Base-by-base conservation (phyloP, 2,888 invertebrate genomes). In the Caenorhabditis zanzibari region DNA sequence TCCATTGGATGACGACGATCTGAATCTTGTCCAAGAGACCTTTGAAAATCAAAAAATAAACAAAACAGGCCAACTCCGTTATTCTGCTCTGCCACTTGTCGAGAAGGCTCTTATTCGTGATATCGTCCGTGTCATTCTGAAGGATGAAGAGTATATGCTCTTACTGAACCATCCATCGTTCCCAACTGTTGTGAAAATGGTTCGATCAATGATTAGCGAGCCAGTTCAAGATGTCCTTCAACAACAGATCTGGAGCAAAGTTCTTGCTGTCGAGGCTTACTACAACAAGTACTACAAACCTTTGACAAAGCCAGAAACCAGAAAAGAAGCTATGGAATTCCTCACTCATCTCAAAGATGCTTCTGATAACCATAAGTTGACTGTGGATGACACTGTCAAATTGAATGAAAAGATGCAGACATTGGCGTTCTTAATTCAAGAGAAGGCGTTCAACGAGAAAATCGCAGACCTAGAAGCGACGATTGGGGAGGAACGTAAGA, bases 71-170 rank as follows among this genome's bases (percentile, higher is more conserved):
- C 64, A 74, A 44, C 74, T 74, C 9, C 54, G 64, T 14, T 64
- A 74, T 24, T 59, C 68, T 0, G 10, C 47, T 0, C 52, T 76
- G 0, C 47, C 59, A 6, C 7, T 47, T 14, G 68, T 76, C 2
- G 49, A 76, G 16, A 59, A 41, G 54, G 47, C 68, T 4, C 61
- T 76, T 2, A n/a, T 69, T 9, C 49, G 41, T 2, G 61, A 69
- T 6, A 38, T 76, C n/a, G 41, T 61, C 2, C 35, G 41, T 0
- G 19, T 41, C 10, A 69, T 76, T 35, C 12, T 59, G 38, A 68
- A 76, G 14, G 47, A 76, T 52, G 61, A 76, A 4, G 76, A 76
- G 26, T 76, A 76, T 52, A 69, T 68, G 61, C 24, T 47, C 3
- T 24, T 76, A 1, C 61, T 76, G n/a, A 52, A 69, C 61, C 59